These are phyloP conservation scores for Steinernema hermaphroditum DNA, from an alignment of 2,888 invertebrate genomes.

Conservation along the genomic window DNA sequence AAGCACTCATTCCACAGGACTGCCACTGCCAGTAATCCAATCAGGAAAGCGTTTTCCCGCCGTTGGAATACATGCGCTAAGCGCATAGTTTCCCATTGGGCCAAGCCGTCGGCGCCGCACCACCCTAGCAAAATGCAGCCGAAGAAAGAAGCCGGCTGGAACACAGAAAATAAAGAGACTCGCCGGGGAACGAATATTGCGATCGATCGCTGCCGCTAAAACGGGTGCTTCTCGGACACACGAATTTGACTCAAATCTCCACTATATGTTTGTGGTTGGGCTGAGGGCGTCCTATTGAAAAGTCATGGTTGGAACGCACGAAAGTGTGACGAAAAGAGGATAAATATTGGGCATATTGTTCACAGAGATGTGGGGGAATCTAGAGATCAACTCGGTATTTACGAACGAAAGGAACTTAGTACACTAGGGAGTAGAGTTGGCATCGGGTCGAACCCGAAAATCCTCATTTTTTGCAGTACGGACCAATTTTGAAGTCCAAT, in stretches of 20 bases:
- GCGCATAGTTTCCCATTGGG: slow-evolving; percentile 20
- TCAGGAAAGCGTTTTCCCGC: not conserved
- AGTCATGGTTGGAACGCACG: too few relatives aligned
- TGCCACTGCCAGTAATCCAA: not conserved
- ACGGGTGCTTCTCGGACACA: not conserved
- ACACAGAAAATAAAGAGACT: slow-evolving; percentile 16
- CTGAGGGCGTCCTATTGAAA: not conserved
- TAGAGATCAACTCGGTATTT: not conserved
- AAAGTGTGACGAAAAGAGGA: too few relatives aligned
- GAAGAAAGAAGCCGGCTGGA: slow-evolving; percentile 20
- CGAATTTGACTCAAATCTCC: not conserved
- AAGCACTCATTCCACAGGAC: slow-evolving; percentile 37
- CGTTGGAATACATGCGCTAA: not conserved
- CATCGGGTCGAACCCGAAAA: too few relatives aligned
- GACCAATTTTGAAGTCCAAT: too few relatives aligned
- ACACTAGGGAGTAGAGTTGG: too few relatives aligned
- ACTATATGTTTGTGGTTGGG: not conserved
- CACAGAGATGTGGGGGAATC: too few relatives aligned
- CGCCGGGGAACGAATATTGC: slow-evolving; percentile 5
- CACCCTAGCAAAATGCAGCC: not conserved
- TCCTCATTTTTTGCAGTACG: too few relatives aligned
- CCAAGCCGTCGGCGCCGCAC: not conserved
- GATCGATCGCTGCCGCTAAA: slow-evolving; percentile 19
- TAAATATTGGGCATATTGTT: too few relatives aligned
- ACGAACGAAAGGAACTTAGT: not conserved